Base-by-base conservation (phyloP, 2,888 invertebrate genomes). In the Scaptomyza polygonia region DNA sequence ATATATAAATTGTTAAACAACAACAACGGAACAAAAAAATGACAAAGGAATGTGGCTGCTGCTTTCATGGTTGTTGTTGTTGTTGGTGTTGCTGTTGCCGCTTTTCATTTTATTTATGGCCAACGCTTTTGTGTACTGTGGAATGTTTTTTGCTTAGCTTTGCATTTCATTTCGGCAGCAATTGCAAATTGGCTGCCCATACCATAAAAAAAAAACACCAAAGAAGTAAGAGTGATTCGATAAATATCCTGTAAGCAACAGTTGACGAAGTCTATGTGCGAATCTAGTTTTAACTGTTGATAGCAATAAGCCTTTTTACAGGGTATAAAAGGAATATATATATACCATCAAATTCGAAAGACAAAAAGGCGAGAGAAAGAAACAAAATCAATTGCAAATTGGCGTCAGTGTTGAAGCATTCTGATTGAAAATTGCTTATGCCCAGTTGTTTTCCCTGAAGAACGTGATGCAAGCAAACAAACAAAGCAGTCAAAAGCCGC, bases 401-500 rank as follows among this genome's bases (percentile, higher is more conserved):
- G 76, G 32, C 56, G 36, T 47, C 57, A 40, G 16, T 47, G 30
- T 32, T 14, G 16, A 7, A 16, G 73, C 45, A 72, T 76, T 86
- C 66, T 86, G 82, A 83, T 83, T 86, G 86, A 71, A 84, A 83
- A 84, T 82, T 85, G 83, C 74, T 74, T 74, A n/a, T 72, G 67
- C 42, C 53, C 47, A 34, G 21, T 71, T 49, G 65, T 79, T 83
- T 83, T 86, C 83, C 83, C 86, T 68, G 63, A 81, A 84, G 83
- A 84, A 84, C 85, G 67, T 72, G 77, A 54, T 57, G 70, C 68
- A 72, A 79, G 71, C 42, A 67, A n/a, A n/a, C n/a, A n/a, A n/a
- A n/a, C n/a, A 66, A 52, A 57, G 42, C 36, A 21, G 21, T 21
- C 21, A 21, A 25, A 25, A 25, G 25, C 25, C 25, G 25, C 25